phyloP scores from a whole-genome alignment of 2,888 invertebrate genomes.

The Elysia crispata region DNA sequence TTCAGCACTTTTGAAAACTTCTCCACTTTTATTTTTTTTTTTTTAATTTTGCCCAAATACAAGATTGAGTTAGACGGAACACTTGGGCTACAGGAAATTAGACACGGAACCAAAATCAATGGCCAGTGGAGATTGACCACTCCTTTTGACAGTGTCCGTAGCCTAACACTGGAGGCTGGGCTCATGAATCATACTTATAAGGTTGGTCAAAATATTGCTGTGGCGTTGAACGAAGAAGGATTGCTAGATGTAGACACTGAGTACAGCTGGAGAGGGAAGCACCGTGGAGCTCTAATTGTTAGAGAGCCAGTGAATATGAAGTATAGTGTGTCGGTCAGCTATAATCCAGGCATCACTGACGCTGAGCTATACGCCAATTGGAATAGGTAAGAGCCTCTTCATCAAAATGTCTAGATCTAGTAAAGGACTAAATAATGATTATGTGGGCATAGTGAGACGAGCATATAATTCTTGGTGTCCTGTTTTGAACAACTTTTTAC shows the following conservation, averaged over 20 bases:
- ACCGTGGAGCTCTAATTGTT: conserved; percentile 50
- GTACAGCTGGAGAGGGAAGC: conserved; percentile 18
- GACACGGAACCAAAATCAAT: conserved; percentile 29
- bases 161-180: neutral
- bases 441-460: no score
- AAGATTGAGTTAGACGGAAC: conserved; percentile 35
- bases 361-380: conserved; percentile 66
- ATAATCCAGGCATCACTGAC: conserved; percentile 54
- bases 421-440: no score
- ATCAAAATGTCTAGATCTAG: no score
- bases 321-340: conserved; percentile 52
- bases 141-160: conserved; percentile 10
- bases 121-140: conserved; percentile 24
- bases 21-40: no score
- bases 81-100: conserved; percentile 20
- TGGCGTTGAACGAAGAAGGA: conserved; percentile 42
- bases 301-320: conserved; percentile 61
- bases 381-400: conserved; percentile 53
- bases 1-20: no score
- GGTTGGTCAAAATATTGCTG: neutral
- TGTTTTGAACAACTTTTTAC: no score
- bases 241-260: conserved; percentile 46
- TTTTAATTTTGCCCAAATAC: neutral
- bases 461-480: no score
- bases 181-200: neutral